Base-by-base conservation (phyloP, 2,113 vertebrate species). In the Otocyon megalotis region DNA sequence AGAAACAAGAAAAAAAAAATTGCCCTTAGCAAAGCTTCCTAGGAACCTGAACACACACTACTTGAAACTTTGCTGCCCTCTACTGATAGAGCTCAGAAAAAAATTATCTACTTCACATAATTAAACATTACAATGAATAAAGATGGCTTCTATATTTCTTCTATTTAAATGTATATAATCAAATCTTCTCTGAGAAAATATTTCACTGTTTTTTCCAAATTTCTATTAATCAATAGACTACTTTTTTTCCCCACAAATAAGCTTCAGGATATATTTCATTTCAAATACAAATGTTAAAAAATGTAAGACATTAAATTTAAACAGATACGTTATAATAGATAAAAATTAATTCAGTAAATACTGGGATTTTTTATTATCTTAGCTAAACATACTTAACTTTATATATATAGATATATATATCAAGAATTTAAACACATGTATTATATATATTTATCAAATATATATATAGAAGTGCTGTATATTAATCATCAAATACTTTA, bases 61-160 rank as follows among this genome's bases (percentile, higher is more conserved):
- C 67, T 62, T 79, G 14, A 94, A 93, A 82, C 90, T 85, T 94
- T 97, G 95, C 93, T 91, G 74, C 81, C 94, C 77, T 96, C 96
- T 96, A 95, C 72, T 92, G 90, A 94, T 74, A 83, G 7, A 69
- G 1, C 5, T 81, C 53, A 85, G 67, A 43, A 90, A 97, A 91
- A 81, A 91, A 84, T 26, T n/a, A 50, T 60, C 58, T 50, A 22
- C 14, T 92, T 92, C 43, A 69, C 3, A 26, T 30, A 19, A 88
- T 63, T 87, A 90, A 93, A 79, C 13, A 83, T 35, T 95, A 93
- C 62, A 93, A 54, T 67, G 43, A 96, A 87, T 53, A 77, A 95
- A 90, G 83, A n/a, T 76, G n/a, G 72, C 0, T 88, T 80, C 43
- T 71, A 37, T 9, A 95, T 35, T 93, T 91, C 35, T 96, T 93